Evolutionary conservation across 2,113 vertebrate genomes (phyloP).

Genomic region (Sylvicapra grimmia): DNA sequence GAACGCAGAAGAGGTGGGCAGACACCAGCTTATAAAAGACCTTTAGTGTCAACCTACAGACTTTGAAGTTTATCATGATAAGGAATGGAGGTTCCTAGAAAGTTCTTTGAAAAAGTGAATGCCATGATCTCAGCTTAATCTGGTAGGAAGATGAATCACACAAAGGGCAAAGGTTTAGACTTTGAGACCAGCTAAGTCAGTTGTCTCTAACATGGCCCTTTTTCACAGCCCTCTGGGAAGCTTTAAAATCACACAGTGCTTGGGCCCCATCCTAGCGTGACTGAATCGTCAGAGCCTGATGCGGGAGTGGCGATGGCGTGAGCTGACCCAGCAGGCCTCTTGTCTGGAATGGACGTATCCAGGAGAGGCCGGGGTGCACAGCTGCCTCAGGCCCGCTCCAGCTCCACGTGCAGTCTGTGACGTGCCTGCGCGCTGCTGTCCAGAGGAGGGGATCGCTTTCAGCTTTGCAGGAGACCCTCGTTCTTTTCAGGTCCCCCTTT

Average conservation of each 20-base stretch:
- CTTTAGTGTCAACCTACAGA: neutral
- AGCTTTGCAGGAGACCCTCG: neutral
- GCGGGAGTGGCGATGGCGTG: neutral
- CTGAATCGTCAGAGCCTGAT: neutral
- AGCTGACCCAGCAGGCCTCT: neutral
- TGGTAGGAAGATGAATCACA: neutral
- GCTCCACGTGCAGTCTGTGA: neutral
- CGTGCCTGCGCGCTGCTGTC: neutral
- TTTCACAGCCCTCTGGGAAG: neutral
- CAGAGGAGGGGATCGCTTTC: neutral
- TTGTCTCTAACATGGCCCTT: neutral
- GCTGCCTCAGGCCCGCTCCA: rapidly evolving
- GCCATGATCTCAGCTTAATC: neutral
- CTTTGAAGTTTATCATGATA: neutral
- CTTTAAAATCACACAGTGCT: neutral
- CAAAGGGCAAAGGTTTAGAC: neutral
- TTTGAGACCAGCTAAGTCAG: neutral
- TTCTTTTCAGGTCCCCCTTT: neutral
- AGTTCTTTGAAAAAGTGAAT: neutral
- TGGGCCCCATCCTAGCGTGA: neutral
- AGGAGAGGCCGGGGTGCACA: neutral
- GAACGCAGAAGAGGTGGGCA: neutral
- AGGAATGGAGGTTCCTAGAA: neutral
- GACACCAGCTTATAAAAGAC: neutral
- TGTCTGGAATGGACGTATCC: neutral